Percentiles rank a stretch among this genome's conserved stretches.
Evolutionary conservation across 2,797 vertebrate species (phyloP).

Genomic region (Neomorphus geoffroyi): DNA sequence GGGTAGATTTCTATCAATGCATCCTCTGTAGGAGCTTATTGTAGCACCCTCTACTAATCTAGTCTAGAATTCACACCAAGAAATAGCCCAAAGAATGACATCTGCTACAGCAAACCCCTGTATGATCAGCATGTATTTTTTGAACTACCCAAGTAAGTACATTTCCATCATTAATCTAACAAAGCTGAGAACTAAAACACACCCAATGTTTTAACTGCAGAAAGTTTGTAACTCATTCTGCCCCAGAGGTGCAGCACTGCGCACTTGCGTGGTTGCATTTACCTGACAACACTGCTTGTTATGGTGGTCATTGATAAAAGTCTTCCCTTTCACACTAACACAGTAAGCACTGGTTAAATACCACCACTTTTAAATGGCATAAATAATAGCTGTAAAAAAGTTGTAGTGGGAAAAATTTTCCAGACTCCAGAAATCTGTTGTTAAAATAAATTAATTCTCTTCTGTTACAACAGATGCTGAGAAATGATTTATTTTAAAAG

Average conservation of each 20-base stretch:
- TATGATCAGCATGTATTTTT: neutral
- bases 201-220: neutral
- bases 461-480: conserved; percentile 27
- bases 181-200: neutral
- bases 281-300: neutral
- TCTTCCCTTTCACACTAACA: neutral
- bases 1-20: neutral
- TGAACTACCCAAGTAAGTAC: neutral
- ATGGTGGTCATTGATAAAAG: neutral
- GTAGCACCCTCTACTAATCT: neutral
- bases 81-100: neutral
- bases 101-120: neutral
- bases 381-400: neutral
- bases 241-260: neutral
- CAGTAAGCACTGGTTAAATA: neutral
- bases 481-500: conserved; percentile 7
- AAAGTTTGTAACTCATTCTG: neutral
- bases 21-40: neutral
- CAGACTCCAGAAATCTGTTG: neutral
- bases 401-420: neutral
- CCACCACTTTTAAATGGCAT: neutral
- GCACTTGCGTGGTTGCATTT: neutral
- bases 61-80: neutral
- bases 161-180: neutral
- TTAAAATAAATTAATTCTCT: conserved; percentile 32